A percentile compares a stretch with the other conserved stretches of the same genome.
Evolutionary conservation across 1,140 invertebrate genomes (phyloP).

Genomic region (Thereuonema tuberculata): DNA sequence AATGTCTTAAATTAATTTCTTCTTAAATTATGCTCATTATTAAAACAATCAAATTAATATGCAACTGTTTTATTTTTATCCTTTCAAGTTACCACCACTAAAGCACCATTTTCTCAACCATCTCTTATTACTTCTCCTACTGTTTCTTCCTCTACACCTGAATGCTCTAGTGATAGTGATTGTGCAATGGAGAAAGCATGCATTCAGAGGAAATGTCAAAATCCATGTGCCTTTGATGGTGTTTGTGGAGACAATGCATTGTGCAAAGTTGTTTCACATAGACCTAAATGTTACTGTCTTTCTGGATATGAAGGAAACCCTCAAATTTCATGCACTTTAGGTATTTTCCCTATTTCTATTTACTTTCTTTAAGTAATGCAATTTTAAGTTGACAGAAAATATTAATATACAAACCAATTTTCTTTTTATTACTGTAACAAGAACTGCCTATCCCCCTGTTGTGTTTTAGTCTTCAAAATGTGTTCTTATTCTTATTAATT

Average conservation of each 20-base stretch:
- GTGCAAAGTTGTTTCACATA: constrained; percentile 32
- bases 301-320: constrained; percentile 2
- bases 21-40: no score
- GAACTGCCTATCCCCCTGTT: no score
- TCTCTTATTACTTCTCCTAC: constrained; percentile 34
- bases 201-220: constrained; percentile 26
- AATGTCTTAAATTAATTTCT: no score
- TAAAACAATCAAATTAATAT: no score
- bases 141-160: constrained; percentile 11
- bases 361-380: no score
- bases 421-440: no score
- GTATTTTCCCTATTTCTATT: no score
- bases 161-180: constrained; percentile 51
- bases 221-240: constrained; percentile 22
- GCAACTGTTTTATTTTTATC: not conserved
- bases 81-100: not conserved
- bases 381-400: no score
- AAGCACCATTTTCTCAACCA: constrained; percentile 8
- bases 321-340: not conserved
- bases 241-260: constrained; percentile 30
- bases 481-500: no score
- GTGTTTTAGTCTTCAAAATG: no score
- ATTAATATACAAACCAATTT: no score
- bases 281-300: not conserved
- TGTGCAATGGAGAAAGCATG: constrained; percentile 38